Base-by-base conservation (phyloP, 2,113 vertebrate genomes). In the Anhinga rufa region DNA sequence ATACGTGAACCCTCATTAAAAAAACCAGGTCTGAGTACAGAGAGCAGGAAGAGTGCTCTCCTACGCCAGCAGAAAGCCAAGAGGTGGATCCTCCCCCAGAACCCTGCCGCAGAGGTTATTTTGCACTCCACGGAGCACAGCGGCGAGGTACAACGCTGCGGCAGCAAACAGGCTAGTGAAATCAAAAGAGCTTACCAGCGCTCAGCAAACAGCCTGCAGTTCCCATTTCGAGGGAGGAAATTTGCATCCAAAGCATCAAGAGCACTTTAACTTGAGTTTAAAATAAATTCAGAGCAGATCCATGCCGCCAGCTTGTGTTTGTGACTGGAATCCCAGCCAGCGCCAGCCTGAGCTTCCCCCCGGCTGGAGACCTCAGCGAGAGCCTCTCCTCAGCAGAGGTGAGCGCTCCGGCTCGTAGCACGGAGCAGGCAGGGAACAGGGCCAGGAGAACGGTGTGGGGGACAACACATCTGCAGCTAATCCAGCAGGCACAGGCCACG, bases 311-410 rank as follows among this genome's bases (percentile, higher is more conserved):
- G 88, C 96, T 92, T 52, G 94, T 17, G 95, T 78, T 12, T 86
- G 94, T 61, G 92, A 83, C 88, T 31, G 64, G 96, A 96, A 95
- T 89, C 92, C 93, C 90, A 94, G 94, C 19, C 88, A 68, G 55
- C 19, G 1, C 18, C 86, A 65, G 72, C 71, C 81, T 2, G 46
- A 80, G 65, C 65, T 13, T 10, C 54, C n/a, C 69, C 82, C 46
- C 78, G 8, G 70, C n/a, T 6, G 21, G 71, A 34, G 78, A 38
- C 22, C 65, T 6, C 17, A 4, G 68, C 0, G 3, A 29, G 69
- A 55, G 90, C 71, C 51, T 49, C 57, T 12, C 26, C 44, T 18
- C 3, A 1, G 52, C 44, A 54, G 61, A 52, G 70, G 46, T 8
- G 78, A 44, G 17, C 28, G 61, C 76, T 26, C 32, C 2, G 1